Evolutionary conservation across 2,113 vertebrate genomes (phyloP).

Genomic region (Muscicapa adusta): DNA sequence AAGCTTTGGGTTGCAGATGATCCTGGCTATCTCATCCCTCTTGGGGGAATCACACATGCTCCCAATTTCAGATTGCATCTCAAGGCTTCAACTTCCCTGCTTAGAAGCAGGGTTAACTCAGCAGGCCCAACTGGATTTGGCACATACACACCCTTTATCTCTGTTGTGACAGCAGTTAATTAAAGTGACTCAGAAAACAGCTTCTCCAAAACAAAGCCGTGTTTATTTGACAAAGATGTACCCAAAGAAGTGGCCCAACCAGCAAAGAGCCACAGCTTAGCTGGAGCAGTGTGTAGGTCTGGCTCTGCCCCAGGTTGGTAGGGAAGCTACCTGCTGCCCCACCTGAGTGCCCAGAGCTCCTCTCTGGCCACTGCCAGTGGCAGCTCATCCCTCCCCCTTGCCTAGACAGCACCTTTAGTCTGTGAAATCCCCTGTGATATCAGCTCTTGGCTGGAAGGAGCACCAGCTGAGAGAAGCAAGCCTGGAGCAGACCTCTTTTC

Average conservation of each 20-base stretch:
- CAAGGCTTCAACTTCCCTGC: not conserved
- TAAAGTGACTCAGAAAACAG: slow-evolving; percentile 44
- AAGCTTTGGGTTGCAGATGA: not conserved
- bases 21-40: not conserved
- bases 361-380: not conserved
- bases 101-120: not conserved
- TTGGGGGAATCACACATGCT: not conserved
- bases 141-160: slow-evolving; percentile 50
- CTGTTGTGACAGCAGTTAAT: slow-evolving; percentile 58
- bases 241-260: not conserved
- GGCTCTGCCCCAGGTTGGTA: not conserved
- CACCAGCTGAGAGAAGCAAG: not conserved
- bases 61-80: slow-evolving; percentile 8
- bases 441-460: not conserved
- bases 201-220: not conserved
- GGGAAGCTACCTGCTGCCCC: not conserved
- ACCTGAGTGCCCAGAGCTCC: not conserved
- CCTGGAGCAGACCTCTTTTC: not conserved
- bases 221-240: not conserved
- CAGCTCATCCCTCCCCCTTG: not conserved
- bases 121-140: slow-evolving; percentile 50
- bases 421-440: not conserved
- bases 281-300: not conserved
- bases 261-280: not conserved
- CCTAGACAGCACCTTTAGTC: not conserved